These are phyloP conservation scores for Sympetrum striolatum DNA, from an alignment of 2,888 invertebrate genomes.

Conservation along the genomic window DNA sequence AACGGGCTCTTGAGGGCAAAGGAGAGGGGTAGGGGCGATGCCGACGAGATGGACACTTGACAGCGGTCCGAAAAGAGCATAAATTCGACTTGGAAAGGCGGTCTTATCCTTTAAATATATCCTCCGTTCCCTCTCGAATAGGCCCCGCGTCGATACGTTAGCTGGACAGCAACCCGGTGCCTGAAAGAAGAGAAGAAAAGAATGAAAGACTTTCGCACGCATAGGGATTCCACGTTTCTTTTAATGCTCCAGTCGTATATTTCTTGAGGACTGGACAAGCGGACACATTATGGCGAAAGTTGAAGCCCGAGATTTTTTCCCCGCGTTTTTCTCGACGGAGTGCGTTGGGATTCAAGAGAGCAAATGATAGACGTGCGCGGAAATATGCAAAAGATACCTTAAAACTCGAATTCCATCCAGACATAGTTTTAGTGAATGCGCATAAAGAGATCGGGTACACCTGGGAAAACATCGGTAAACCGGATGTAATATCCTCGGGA, in stretches of 20 bases:
- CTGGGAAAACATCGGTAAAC: no score
- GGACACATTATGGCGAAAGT: neutral
- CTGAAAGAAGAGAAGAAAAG: conserved; percentile 1
- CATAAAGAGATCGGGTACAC: no score
- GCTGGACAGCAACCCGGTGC: conserved; percentile 29
- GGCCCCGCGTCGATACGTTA: conserved; percentile 5
- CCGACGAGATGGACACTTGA: neutral
- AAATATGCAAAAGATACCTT: neutral
- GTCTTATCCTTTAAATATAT: neutral
- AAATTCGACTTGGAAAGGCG: neutral
- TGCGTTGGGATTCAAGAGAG: neutral
- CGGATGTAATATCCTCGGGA: no score
- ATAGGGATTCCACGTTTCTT: neutral
- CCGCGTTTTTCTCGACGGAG: neutral
- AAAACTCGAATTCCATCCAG: neutral
- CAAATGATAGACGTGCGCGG: neutral
- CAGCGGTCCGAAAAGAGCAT: neutral
- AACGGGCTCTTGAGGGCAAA: neutral
- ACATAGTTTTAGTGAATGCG: no score
- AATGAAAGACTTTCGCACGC: neutral
- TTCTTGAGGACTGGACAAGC: neutral
- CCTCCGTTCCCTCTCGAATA: neutral
- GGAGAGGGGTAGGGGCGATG: neutral
- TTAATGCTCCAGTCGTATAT: neutral
- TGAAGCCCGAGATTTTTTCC: neutral